phyloP scores from a whole-genome alignment of 2,797 vertebrate genomes.

The Pangasius mekongensis region DNA sequence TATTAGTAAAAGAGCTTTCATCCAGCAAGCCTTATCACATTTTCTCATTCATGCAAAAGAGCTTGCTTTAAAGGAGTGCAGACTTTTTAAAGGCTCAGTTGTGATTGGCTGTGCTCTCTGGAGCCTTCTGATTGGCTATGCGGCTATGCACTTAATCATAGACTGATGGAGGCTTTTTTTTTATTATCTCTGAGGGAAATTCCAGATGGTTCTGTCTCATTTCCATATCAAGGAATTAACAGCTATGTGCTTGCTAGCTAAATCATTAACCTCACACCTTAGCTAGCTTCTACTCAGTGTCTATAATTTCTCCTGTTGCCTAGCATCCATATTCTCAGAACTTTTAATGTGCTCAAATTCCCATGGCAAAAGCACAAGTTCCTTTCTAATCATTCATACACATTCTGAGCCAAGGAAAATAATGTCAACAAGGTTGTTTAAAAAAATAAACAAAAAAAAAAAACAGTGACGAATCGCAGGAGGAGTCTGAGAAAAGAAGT shows the following conservation, averaged over 20 bases:
- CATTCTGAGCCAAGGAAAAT: neutral
- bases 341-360: neutral
- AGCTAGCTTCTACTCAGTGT: neutral
- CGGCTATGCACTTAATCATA: neutral
- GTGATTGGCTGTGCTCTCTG: neutral
- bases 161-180: neutral
- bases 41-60: neutral
- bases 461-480: neutral
- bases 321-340: neutral
- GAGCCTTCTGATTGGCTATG: neutral
- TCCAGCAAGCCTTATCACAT: neutral
- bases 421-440: neutral
- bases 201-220: neutral
- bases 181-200: neutral
- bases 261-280: neutral
- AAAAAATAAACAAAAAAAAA: neutral
- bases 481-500: neutral
- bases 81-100: neutral
- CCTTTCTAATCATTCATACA: neutral
- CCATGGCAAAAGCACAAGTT: neutral
- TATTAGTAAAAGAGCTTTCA: neutral
- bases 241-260: neutral
- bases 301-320: neutral
- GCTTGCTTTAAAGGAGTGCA: neutral
- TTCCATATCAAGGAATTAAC: too few species aligned